Base-by-base conservation (phyloP, 2,888 invertebrate species). In the Horisme vitalbata region DNA sequence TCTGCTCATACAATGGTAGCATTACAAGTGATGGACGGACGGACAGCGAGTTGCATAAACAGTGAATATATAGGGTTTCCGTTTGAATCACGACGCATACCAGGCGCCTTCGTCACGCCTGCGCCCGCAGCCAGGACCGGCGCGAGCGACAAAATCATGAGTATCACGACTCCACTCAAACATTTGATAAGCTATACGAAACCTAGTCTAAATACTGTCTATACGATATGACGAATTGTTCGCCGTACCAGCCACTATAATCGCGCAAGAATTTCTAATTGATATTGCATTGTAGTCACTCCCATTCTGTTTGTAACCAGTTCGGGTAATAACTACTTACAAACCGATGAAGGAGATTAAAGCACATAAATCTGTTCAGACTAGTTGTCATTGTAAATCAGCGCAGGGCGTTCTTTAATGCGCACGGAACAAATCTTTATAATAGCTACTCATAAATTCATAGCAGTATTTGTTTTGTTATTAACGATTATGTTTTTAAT, bases 11-110 rank as follows among this genome's bases (percentile, higher is more conserved):
- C 58, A 57, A 66, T 75, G 18, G 18, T 18, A 18, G 18, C 6
- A 69, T 65, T 71, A 71, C 72, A 71, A 69, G 71, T 80, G 84
- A 81, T 71, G 75, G 82, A 79, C 68, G 68, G 71, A 74, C 78
- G 76, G 75, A 73, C 76, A 74, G 71, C 67, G 75, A 65, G 74
- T 83, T 85, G 82, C 80, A 85, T 83, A 88, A 88, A 85, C 82
- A 81, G 68, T 76, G 76, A 75, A 81, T 80, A 82, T 83, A 83
- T 83, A 85, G 78, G 85, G 84, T 85, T 85, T 84, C 84, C 81
- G 79, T 79, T 82, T 89, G 89, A 88, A 83, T 89, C 89, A 89
- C 83, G 79, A 71, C 70, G 84, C 89, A 89, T 87, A 79, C 89
- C 89, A 79, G 74, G 61, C 73, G 76, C 60, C 81, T 87, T 83